Base-by-base conservation (phyloP, 2,113 vertebrate species). In the Elgaria multicarinata region DNA sequence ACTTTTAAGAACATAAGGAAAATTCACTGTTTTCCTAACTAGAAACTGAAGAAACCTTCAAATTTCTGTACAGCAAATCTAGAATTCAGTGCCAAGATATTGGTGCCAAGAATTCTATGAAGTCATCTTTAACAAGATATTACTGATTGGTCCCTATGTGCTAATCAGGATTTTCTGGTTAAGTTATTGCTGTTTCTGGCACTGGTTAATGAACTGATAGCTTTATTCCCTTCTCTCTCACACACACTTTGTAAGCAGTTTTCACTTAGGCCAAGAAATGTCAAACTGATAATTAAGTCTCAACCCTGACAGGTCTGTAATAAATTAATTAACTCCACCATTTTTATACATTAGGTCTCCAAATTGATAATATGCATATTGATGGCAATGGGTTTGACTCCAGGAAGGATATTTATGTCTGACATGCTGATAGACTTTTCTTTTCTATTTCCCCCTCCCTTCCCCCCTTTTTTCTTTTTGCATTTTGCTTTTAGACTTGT, bases 261-360 rank as follows among this genome's bases (percentile, higher is more conserved):
- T 76, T 80, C 58, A 85, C 91, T 89, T 91, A 83, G 94, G 84
- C 53, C 89, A 94, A 55, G 71, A 93, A 94, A 90, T 13, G 46
- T 66, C 91, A 93, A 88, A 88, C 36, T 94, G 93, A 67, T 90
- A 94, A 96, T 93, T 93, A 95, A 94, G 90, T 86, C 76, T 83
- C 62, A 31, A 42, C 69, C 86, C 66, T 85, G 80, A 94, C 2
- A 93, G 69, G 67, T 42, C 66, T 0, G 31, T 74, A 85, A 82
- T 64, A 87, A 92, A 92, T 90, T n/a, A 1, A 95, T 92, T 66
- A 94, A 92, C 88, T 92, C 87, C 53, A 24, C 75, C 87, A 62
- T 74, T 90, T 79, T 12, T 28, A 24, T 44, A 85, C 78, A 0
- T 85, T 69, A n/a, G 58, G 8, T 31, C 78, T 88, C 64, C 79